A percentile compares a stretch with the other conserved stretches of the same genome.
Conservation (phyloP, 2,888 invertebrate species). For the Polydrusus pterygomalis region DNA sequence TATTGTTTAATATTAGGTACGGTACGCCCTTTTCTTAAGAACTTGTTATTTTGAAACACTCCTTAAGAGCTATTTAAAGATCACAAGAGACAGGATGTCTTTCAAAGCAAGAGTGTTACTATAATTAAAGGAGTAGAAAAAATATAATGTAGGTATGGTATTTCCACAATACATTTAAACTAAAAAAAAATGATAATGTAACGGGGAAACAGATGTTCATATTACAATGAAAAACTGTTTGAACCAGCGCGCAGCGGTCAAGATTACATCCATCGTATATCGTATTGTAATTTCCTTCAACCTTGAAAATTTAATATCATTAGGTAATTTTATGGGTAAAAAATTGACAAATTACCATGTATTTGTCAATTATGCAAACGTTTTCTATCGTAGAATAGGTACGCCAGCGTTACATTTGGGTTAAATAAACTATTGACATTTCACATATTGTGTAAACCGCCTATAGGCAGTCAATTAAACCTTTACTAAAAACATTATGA, state of each 20-base stretch:
- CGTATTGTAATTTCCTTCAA: slow-evolving; percentile 24
- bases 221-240: slow-evolving; percentile 4
- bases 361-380: slow-evolving; percentile 13
- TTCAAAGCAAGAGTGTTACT: background rate
- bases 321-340: background rate
- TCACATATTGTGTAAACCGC: background rate
- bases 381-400: background rate
- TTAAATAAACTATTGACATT: background rate
- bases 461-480: background rate
- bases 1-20: too few species aligned
- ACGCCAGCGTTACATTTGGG: background rate
- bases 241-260: slow-evolving; percentile 2
- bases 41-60: too few species aligned
- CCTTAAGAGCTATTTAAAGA: background rate
- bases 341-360: slow-evolving; percentile 6
- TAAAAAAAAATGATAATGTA: background rate
- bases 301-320: slow-evolving; percentile 6
- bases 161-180: background rate
- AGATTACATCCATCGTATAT: too few species aligned
- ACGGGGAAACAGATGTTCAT: slow-evolving; percentile 12
- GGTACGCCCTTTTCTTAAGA: background rate
- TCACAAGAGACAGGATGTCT: slow-evolving; percentile 7
- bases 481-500: too few species aligned
- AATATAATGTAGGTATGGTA: background rate
- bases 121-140: background rate